Evolutionary conservation across 2,797 vertebrate species (phyloP).

Genomic region (Heliangelus exortis): DNA sequence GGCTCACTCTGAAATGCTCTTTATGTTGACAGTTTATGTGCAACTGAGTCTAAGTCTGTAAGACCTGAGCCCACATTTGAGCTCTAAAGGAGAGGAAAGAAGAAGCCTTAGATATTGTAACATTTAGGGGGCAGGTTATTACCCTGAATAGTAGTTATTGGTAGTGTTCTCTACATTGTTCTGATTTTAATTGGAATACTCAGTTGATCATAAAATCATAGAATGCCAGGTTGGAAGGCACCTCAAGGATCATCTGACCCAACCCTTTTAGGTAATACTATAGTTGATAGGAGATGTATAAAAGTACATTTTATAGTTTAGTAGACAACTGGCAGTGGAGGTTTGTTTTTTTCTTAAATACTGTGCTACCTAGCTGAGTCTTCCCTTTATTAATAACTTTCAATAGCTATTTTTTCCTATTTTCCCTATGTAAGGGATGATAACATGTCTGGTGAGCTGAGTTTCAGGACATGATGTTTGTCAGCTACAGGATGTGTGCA

Average conservation of each 20-base stretch:
- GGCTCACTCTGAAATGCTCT: not conserved
- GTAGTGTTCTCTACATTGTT: not conserved
- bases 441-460: not conserved
- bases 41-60: not conserved
- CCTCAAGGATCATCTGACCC: too few species aligned
- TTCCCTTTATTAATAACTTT: not conserved
- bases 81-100: not conserved
- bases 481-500: not conserved
- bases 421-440: not conserved
- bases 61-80: not conserved
- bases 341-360: not conserved
- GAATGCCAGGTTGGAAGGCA: too few species aligned
- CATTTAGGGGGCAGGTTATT: not conserved
- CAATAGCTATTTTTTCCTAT: not conserved
- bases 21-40: not conserved
- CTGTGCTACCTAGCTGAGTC: not conserved
- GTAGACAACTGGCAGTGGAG: not conserved
- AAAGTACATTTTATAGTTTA: not conserved
- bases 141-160: not conserved
- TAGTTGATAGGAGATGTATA: too few species aligned
- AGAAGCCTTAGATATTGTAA: not conserved
- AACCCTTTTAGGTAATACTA: too few species aligned
- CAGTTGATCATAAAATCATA: not conserved
- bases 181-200: not conserved
- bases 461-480: constrained; percentile 6